These are phyloP conservation scores for Watsonalla cultraria DNA, from an alignment of 2,888 invertebrate genomes.

Conservation along the genomic window DNA sequence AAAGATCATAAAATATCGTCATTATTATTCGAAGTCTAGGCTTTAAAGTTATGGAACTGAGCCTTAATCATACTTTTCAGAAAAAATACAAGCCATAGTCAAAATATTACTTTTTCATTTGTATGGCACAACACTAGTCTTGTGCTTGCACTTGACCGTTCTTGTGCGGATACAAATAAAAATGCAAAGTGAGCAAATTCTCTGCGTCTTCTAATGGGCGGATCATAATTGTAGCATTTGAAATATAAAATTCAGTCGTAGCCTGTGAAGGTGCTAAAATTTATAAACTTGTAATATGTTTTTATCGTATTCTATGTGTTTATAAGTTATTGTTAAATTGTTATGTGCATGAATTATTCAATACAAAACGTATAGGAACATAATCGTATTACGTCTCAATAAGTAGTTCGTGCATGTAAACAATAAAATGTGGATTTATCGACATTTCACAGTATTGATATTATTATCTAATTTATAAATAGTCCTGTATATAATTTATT, in stretches of 20 bases:
- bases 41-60: no score
- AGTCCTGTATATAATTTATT: conserved; percentile 78
- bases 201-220: not conserved
- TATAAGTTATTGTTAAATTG: conserved; percentile 41
- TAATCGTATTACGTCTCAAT: not conserved
- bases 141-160: no score
- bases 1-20: not conserved
- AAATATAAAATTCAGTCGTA: conserved; percentile 41
- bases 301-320: conserved; percentile 46
- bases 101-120: no score
- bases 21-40: no score
- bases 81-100: no score
- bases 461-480: conserved; percentile 77
- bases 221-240: conserved; percentile 19
- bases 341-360: conserved; percentile 29
- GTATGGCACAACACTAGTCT: no score
- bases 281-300: conserved; percentile 46
- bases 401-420: conserved; percentile 28
- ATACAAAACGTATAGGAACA: not conserved
- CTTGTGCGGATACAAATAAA: no score
- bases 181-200: no score
- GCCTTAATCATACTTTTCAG: no score
- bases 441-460: conserved; percentile 75
- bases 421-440: conserved; percentile 49
- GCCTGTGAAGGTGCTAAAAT: conserved; percentile 72